Percentiles rank a stretch among this genome's conserved stretches.
Conservation (phyloP, 1,140 invertebrate genomes). For the Meloidogyne chitwoodi region DNA sequence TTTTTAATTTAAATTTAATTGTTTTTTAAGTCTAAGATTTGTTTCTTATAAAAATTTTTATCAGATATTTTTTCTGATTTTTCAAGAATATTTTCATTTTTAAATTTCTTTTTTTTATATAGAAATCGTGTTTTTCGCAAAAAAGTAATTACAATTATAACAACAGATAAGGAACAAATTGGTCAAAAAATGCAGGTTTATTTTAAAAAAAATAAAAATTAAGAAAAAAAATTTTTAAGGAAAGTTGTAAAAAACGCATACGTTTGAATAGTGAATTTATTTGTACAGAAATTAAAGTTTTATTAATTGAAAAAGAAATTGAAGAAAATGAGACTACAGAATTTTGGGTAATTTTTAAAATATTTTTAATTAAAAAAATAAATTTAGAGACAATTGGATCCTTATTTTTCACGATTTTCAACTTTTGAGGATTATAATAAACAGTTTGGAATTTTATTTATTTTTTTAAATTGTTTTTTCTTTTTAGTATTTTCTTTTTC, state of each 20-base stretch:
- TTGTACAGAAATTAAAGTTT: slow-evolving; percentile 23
- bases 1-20: background rate
- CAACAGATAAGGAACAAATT: slow-evolving; percentile 22
- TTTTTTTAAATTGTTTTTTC: background rate
- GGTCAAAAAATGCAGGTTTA: slow-evolving; percentile 14
- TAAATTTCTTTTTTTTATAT: background rate
- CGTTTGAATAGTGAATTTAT: slow-evolving; percentile 10
- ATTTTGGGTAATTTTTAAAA: slow-evolving; percentile 19
- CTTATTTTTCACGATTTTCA: slow-evolving; percentile 3
- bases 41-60: no score
- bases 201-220: background rate
- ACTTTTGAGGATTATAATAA: slow-evolving; percentile 13
- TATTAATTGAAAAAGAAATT: slow-evolving; percentile 21
- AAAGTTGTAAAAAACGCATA: slow-evolving; percentile 17
- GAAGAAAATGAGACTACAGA: background rate
- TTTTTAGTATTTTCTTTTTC: slow-evolving; percentile 8
- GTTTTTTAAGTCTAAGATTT: no score
- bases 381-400: slow-evolving; percentile 19
- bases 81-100: no score
- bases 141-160: slow-evolving; percentile 21
- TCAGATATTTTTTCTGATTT: no score
- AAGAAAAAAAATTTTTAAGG: slow-evolving; percentile 12
- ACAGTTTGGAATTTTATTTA: background rate
- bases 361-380: background rate
- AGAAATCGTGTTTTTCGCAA: slow-evolving; percentile 10